Base-by-base conservation (phyloP, 2,888 invertebrate genomes). In the Scaptomyza flava region DNA sequence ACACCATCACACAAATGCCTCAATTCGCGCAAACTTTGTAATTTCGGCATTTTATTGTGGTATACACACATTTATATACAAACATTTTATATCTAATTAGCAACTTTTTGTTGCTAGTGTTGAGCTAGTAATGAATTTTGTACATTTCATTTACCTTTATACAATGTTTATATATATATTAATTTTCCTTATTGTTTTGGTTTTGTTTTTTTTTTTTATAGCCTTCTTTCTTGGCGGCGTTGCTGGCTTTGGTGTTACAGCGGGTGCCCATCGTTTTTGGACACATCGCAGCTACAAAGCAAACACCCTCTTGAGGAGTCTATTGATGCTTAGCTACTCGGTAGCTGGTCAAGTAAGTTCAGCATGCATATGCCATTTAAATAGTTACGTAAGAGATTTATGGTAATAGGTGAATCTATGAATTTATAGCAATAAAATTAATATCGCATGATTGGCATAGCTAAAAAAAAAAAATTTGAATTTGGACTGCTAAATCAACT, bases 281-380 rank as follows among this genome's bases (percentile, higher is more conserved):
- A 93, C 93, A 50, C 95, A 95, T 89, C 93, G 94, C 73, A 93
- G 95, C 0, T 95, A 93, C 87, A 95, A 95, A 91, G 95, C 95
- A 1, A 95, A 93, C 76, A 71, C 93, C 68, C 94, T 95, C 0
- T 89, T 95, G 5, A 93, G 94, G 69, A 91, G 94, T 41, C 93
- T 95, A 51, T 90, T 95, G 12, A 91, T 94, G 68, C 70, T 94
- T 12, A 94, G 94, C 77, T 95, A 93, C 89, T 94, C 94, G 3
- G 90, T 93, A 0, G 93, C 95, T 67, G 95, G 95, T 52, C 95
- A 95, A 93, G 95, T 95, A 92, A 91, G 87, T 38, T 27, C 11
- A n/a, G 2, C 7, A 23, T 12, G 6, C 4, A 12, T 12, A 12
- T 34, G 12, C 11, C 4, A 34, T 34, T 11, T 1, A 34, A 34